A percentile compares a stretch with the other conserved stretches of the same genome.
Evolutionary conservation across 35 echinoderm and acorn worm species (phyloP).

Genomic region (Patiria miniata): DNA sequence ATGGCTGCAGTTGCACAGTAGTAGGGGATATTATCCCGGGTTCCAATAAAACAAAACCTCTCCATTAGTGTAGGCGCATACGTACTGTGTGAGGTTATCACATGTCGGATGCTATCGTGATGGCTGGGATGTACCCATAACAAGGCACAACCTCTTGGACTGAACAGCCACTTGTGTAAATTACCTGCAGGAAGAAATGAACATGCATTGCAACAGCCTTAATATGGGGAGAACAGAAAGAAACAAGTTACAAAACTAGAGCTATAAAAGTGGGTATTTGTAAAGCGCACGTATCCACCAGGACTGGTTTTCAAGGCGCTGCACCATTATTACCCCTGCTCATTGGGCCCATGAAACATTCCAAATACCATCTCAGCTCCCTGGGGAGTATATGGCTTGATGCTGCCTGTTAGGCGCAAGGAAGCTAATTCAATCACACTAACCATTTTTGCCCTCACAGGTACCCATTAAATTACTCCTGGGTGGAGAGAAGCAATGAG

Average conservation of each 20-base stretch:
- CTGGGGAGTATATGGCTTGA: no score
- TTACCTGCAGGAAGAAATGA: constrained; percentile 53
- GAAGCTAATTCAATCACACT: no score
- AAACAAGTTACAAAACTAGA: neutral
- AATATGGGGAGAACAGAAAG: neutral
- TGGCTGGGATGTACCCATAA: constrained; percentile 83
- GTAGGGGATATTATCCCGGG: constrained; percentile 63
- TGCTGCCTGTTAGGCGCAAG: no score
- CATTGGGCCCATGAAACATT: no score
- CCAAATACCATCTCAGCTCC: no score
- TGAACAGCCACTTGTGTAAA: constrained; percentile 88
- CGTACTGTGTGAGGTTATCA: constrained; percentile 55
- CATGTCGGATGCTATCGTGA: constrained; percentile 27
- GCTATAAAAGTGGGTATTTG: neutral
- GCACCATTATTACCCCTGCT: no score
- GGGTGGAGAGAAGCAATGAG: no score
- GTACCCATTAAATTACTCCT: neutral
- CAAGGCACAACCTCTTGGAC: constrained; percentile 71
- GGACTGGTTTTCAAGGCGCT: no score
- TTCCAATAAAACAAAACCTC: constrained; percentile 63
- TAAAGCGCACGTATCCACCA: no score
- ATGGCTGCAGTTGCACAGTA: constrained; percentile 53
- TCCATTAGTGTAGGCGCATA: constrained; percentile 41
- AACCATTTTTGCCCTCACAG: neutral
- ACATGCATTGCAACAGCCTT: neutral